Base-by-base conservation (phyloP, 2,888 invertebrate genomes). In the Branchellion lobata region DNA sequence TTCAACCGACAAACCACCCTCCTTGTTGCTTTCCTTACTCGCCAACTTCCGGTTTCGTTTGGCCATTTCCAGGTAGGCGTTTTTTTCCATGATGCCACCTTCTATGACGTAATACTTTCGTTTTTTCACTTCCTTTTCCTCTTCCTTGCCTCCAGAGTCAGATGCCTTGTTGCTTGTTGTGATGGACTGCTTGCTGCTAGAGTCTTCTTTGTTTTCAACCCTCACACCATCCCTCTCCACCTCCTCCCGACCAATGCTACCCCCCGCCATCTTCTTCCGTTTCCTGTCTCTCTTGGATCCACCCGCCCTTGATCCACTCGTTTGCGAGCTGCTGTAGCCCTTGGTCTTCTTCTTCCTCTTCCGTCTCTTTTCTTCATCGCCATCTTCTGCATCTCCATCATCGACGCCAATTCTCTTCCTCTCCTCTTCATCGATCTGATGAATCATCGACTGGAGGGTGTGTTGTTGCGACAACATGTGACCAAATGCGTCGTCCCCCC, bases 301-400 rank as follows among this genome's bases (percentile, higher is more conserved):
- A 72, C 47, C 27, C 1, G n/a, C 72, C 40, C 72, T 34, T 8
- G 33, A 31, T 0, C n/a, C 69, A 21, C 36, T 73, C 34, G 73
- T 40, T 8, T 40, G 40, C 40, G 40, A 40, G 36, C 75, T 75
- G 1, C 31, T 53, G 18, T 53, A 33, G 18, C 57, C 61, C 33
- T 77, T 77, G n/a, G 14, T 31, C 65, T n/a, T 65, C 65, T 65
- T 77, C 61, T 34, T 77, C 36, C 36, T 36, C 31, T 65, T 65
- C 65, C 33, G 31, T n/a, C 65, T 65, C 53, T 24, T 18, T 34
- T 77, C 29, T 1, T 65, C 33, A 61, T 34, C 36, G 27, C 27
- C 53, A 0, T 24, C 36, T 24, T n/a, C 21, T 8, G 5, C 40
- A 40, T 27, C n/a, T 3, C 1, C 40, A 29, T 65, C n/a, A 65